A percentile compares a stretch with the other conserved stretches of the same genome.
These are phyloP conservation scores for Salminus brasiliensis DNA, from an alignment of 2,113 vertebrate genomes.

Conservation along the genomic window DNA sequence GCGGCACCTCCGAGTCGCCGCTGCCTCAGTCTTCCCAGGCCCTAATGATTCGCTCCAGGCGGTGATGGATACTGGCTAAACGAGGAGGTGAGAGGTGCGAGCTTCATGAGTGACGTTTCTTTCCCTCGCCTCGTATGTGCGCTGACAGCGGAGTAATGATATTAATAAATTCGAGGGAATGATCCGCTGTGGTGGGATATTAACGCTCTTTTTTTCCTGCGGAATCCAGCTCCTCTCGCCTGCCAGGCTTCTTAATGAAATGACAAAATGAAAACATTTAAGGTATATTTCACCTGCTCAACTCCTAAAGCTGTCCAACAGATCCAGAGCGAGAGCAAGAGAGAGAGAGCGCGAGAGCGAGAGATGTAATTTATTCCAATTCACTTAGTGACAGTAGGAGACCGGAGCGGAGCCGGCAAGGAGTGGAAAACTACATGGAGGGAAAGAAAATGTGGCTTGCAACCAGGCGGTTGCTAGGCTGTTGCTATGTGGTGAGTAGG, in stretches of 20 bases:
- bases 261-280: constrained; percentile 56
- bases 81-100: constrained; percentile 3
- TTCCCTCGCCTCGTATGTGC: not conserved
- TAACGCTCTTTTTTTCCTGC: constrained; percentile 24
- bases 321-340: constrained; percentile 25
- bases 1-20: not conserved
- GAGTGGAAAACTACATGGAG: not conserved
- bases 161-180: constrained; percentile 52
- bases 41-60: constrained; percentile 35
- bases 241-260: constrained; percentile 60
- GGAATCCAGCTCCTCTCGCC: constrained; percentile 42
- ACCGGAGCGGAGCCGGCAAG: not conserved
- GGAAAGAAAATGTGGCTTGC: too few species aligned
- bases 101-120: constrained; percentile 49
- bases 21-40: constrained; percentile 16
- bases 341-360: constrained; percentile 27
- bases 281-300: constrained; percentile 53
- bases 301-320: constrained; percentile 39
- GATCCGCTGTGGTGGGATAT: constrained; percentile 47
- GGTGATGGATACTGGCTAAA: constrained; percentile 35
- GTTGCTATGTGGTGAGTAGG: too few species aligned
- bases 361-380: constrained; percentile 66
- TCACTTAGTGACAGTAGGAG: constrained; percentile 58
- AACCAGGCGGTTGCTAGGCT: too few species aligned
- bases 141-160: constrained; percentile 54